Percentiles rank a stretch among this genome's conserved stretches.
Evolutionary conservation across 2,113 vertebrate genomes (phyloP).

Genomic region (Tor tambroides): DNA sequence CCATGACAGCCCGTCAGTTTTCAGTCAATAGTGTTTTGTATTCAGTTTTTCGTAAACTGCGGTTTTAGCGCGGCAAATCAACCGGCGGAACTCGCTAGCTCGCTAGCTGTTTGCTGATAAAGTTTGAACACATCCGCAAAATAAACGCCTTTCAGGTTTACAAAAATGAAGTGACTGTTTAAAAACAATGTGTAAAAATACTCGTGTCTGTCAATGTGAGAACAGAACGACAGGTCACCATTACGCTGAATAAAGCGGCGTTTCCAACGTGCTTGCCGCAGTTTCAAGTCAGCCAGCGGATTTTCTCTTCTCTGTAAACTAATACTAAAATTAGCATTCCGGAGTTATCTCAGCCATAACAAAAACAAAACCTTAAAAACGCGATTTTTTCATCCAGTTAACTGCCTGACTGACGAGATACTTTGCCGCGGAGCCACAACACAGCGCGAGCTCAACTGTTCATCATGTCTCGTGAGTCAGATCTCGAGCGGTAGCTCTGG

Average conservation of each 20-base stretch:
- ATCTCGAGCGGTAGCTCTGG: too few species aligned
- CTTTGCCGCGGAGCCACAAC: background rate
- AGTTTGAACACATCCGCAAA: conserved; percentile 26
- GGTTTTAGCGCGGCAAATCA: conserved; percentile 12
- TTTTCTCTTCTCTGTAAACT: background rate
- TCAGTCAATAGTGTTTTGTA: background rate
- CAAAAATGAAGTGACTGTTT: background rate
- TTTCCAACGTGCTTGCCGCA: conserved; percentile 27
- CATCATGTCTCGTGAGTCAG: too few species aligned
- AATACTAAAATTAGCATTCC: background rate
- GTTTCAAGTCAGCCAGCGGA: background rate
- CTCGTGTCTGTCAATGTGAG: background rate
- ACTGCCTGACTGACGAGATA: background rate
- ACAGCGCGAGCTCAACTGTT: background rate
- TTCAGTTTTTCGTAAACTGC: background rate
- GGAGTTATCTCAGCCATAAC: background rate
- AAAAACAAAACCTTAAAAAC: background rate
- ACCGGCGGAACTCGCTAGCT: conserved; percentile 33
- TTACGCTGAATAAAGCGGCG: background rate
- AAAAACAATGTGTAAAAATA: background rate
- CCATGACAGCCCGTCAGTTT: conserved; percentile 7
- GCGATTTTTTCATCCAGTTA: background rate
- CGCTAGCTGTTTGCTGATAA: conserved; percentile 16
- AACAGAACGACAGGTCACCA: background rate
- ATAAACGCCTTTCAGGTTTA: background rate